A percentile compares a stretch with the other conserved stretches of the same genome.
Evolutionary conservation across 1,140 invertebrate genomes (phyloP).

Genomic region (Apis florea): DNA sequence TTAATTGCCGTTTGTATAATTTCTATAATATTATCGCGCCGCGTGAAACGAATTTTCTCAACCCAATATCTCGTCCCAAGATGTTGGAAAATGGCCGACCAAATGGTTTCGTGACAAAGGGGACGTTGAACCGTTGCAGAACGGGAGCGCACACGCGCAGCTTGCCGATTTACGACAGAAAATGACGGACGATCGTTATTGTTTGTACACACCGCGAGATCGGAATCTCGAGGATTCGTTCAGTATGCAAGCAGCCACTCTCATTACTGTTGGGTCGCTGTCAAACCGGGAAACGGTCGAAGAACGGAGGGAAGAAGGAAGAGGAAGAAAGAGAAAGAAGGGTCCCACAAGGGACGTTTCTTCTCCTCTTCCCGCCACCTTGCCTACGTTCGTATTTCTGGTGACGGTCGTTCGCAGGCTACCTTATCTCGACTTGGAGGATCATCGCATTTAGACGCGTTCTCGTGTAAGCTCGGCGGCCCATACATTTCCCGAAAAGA

Average conservation of each 20-base stretch:
- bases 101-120: too few relatives aligned
- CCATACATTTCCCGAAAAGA: conserved; percentile 65
- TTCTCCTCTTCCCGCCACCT: background rate
- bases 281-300: conserved; percentile 38
- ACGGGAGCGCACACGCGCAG: too few relatives aligned
- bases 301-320: conserved; percentile 1
- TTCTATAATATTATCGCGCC: too few relatives aligned
- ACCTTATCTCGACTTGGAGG: conserved; percentile 56
- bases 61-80: too few relatives aligned
- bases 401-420: conserved; percentile 59
- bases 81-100: too few relatives aligned
- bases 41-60: too few relatives aligned
- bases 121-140: too few relatives aligned
- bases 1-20: too few relatives aligned
- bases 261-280: conserved; percentile 52
- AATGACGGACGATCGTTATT: conserved; percentile 56
- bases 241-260: conserved; percentile 53
- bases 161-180: too few relatives aligned
- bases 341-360: background rate
- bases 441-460: conserved; percentile 53
- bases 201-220: conserved; percentile 55
- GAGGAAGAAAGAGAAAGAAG: conserved; percentile 11
- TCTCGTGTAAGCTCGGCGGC: conserved; percentile 52
- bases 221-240: conserved; percentile 46
- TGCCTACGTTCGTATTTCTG: conserved; percentile 54